Percentiles rank a stretch among this genome's conserved stretches.
Evolutionary conservation across 1,140 invertebrate genomes (phyloP).

Genomic region (Saccostrea cuccullata): DNA sequence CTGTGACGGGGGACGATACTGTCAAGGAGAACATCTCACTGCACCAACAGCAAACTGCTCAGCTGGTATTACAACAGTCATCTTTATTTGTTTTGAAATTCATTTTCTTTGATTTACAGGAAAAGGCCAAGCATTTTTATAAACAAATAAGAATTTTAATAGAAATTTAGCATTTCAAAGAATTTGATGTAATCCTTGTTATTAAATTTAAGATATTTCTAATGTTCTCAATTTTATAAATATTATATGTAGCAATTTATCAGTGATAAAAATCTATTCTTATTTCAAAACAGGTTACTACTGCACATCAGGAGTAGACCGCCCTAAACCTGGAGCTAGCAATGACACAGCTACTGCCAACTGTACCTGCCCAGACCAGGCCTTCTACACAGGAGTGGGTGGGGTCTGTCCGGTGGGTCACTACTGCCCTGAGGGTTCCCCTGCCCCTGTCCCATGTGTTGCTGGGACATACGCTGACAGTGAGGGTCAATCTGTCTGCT

Average conservation of each 20-base stretch:
- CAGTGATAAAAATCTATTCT: neutral
- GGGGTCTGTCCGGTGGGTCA: conserved; percentile 74
- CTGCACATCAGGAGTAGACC: conserved; percentile 74
- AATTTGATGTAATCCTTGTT: no score
- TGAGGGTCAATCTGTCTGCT: conserved; percentile 66
- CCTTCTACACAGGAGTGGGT: conserved; percentile 70
- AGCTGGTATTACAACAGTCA: conserved; percentile 57
- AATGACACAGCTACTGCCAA: conserved; percentile 62
- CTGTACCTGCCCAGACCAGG: conserved; percentile 66
- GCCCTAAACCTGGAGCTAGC: conserved; percentile 66
- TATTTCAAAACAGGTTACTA: conserved; percentile 66
- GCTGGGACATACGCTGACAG: conserved; percentile 71
- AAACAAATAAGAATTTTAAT: no score
- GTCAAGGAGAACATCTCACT: conserved; percentile 66
- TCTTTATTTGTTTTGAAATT: no score
- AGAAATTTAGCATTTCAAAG: no score
- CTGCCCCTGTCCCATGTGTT: conserved; percentile 63
- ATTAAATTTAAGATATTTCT: no score
- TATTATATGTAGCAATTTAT: no score
- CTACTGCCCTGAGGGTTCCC: conserved; percentile 70
- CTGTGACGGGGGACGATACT: conserved; percentile 73
- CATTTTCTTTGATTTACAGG: no score
- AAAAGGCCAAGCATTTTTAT: no score
- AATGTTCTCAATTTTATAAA: no score
- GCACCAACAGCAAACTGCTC: conserved; percentile 68